Percentiles rank a stretch among this genome's conserved stretches.
Evolutionary conservation across 1,140 invertebrate genomes (phyloP).

Genomic region (Nasonia vitripennis): DNA sequence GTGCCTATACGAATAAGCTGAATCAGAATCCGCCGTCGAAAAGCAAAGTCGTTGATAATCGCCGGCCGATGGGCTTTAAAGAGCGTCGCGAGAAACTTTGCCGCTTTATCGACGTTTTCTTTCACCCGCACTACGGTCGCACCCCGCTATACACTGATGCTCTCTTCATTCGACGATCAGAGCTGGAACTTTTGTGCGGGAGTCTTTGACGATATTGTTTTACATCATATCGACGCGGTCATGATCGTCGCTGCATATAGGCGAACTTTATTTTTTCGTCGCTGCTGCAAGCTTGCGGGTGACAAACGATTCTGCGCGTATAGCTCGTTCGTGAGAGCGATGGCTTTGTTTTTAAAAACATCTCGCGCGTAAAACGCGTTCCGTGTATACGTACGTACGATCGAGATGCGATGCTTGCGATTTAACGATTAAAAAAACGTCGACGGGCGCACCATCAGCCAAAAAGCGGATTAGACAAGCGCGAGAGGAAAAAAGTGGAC

Average conservation of each 20-base stretch:
- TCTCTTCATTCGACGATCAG: no score
- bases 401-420: background rate
- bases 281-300: background rate
- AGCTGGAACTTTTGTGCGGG: background rate
- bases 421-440: background rate
- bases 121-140: no score
- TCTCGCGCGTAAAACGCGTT: no score
- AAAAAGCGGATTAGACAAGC: background rate
- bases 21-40: background rate
- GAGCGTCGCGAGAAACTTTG: background rate
- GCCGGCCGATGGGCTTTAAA: background rate
- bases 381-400: background rate
- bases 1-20: background rate
- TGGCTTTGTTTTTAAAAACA: background rate
- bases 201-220: no score
- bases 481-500: background rate
- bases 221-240: background rate
- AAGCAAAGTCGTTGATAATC: background rate
- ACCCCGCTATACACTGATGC: no score
- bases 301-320: background rate
- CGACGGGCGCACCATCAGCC: background rate
- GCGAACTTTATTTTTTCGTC: background rate
- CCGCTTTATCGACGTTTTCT: background rate
- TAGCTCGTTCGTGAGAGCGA: background rate
- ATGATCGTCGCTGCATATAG: background rate